These are phyloP conservation scores for Podargus strigoides DNA, from an alignment of 2,797 vertebrate species.

Conservation along the genomic window DNA sequence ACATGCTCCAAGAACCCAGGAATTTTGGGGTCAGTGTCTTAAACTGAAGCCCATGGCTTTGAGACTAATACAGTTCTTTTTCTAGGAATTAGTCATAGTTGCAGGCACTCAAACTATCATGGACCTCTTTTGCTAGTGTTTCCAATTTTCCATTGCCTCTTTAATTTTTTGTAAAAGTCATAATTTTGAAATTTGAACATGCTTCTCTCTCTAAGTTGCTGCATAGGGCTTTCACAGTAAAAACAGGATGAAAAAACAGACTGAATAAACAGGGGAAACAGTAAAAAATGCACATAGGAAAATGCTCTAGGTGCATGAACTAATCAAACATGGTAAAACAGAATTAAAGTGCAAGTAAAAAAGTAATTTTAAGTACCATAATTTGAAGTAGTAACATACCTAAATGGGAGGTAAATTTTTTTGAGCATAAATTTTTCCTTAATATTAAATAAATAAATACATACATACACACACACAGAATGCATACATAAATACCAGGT, in stretches of 20 bases:
- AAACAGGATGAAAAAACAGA: not conserved
- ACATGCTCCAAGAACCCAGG: not conserved
- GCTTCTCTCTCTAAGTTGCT: not conserved
- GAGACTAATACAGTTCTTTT: not conserved
- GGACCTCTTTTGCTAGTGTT: not conserved
- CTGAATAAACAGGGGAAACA: not conserved
- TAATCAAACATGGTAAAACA: conserved; percentile 6
- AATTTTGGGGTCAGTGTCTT: not conserved
- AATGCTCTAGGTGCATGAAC: not conserved
- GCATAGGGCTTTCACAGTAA: not conserved
- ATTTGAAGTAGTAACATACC: not conserved
- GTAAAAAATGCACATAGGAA: not conserved
- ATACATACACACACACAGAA: not conserved
- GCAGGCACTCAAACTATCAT: not conserved
- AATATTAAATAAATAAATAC: not conserved
- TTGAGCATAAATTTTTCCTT: not conserved
- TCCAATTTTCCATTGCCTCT: not conserved
- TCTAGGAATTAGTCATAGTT: not conserved
- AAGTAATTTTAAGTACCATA: not conserved
- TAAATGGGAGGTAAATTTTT: not conserved
- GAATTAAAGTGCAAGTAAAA: not conserved
- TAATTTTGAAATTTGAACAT: not conserved
- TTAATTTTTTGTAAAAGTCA: not conserved
- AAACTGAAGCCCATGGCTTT: not conserved
- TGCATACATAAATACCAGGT: not conserved